Evolutionary conservation across 2,888 invertebrate species (phyloP).

Genomic region (Lithophane socia): DNA sequence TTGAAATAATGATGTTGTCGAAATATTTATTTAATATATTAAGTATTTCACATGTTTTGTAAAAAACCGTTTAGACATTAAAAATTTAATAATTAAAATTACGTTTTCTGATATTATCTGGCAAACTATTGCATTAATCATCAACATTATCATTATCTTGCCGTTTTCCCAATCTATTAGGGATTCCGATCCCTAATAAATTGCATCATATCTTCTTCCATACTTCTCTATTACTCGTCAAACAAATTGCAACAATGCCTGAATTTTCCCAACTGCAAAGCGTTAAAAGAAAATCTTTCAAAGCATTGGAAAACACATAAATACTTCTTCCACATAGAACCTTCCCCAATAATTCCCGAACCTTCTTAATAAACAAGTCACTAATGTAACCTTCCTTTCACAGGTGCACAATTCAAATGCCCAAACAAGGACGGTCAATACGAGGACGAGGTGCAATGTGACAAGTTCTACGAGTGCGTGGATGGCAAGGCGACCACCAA

Average conservation of each 20-base stretch:
- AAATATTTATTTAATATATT: constrained; percentile 11
- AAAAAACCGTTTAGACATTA: not conserved
- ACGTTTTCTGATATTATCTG: not conserved
- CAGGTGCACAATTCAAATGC: constrained; percentile 93
- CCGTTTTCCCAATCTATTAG: not conserved
- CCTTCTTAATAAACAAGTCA: not conserved
- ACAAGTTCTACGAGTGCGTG: constrained; percentile 95
- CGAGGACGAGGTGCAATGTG: constrained; percentile 95
- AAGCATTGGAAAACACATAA: not conserved
- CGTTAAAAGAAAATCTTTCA: not conserved
- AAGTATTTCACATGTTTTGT: not conserved
- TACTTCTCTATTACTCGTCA: not conserved
- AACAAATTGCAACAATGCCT: not conserved
- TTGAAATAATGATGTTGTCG: constrained; percentile 11
- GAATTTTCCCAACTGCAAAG: no score
- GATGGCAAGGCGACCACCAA: constrained; percentile 94
- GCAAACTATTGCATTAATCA: not conserved
- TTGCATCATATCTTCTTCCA: not conserved
- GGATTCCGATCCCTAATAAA: no score
- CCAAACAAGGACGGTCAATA: constrained; percentile 95
- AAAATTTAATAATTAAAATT: not conserved
- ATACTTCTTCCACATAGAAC: constrained; percentile 22
- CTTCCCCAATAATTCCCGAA: not conserved
- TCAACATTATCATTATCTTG: not conserved
- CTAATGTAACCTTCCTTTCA: not conserved